Conservation (phyloP, 2,888 invertebrate genomes). For the Peribatodes rhomboidaria region DNA sequence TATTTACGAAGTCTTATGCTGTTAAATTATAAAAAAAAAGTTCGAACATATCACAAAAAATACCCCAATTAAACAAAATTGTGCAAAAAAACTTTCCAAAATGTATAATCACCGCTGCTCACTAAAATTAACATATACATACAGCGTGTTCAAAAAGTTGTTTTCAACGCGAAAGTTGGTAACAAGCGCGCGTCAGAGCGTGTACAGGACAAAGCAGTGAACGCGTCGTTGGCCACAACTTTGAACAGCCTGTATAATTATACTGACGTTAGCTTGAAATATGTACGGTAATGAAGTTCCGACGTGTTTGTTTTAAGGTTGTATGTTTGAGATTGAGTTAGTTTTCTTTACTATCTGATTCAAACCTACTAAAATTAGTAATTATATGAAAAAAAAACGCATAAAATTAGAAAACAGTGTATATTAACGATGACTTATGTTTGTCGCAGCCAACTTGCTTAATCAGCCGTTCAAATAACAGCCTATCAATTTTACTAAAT, state of each 20-base stretch:
- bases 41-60: no score
- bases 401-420: no score
- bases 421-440: no score
- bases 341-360: no score
- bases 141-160: slow-evolving; percentile 26
- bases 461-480: no score
- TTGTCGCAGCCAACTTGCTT: no score
- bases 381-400: no score
- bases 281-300: slow-evolving; percentile 10
- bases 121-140: slow-evolving; percentile 8
- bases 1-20: no score
- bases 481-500: no score
- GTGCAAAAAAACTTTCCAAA: not conserved
- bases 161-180: slow-evolving; percentile 23
- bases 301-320: not conserved
- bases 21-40: no score
- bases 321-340: not conserved
- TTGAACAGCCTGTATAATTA: slow-evolving; percentile 27
- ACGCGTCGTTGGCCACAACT: slow-evolving; percentile 34
- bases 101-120: not conserved
- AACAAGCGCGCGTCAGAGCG: slow-evolving; percentile 27
- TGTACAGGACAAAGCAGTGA: slow-evolving; percentile 28
- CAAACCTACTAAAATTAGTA: no score
- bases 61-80: no score
- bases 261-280: slow-evolving; percentile 23